A percentile compares a stretch with the other conserved stretches of the same genome.
Evolutionary conservation across 2,888 invertebrate species (phyloP).

Genomic region (Autographa gamma): DNA sequence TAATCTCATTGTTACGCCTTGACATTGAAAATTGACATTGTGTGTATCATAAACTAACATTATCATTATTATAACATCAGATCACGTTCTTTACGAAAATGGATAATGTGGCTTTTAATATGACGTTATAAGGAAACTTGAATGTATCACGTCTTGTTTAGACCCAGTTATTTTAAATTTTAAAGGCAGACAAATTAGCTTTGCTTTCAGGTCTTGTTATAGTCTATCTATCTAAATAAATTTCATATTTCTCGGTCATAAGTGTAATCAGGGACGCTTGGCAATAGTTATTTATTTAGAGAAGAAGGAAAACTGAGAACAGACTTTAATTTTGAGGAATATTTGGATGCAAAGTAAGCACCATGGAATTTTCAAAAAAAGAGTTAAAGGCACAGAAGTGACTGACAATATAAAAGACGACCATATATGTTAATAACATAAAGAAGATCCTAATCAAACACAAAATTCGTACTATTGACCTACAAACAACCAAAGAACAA

Average conservation of each 20-base stretch:
- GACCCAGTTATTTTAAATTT: constrained; percentile 19
- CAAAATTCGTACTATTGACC: not conserved
- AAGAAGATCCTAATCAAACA: not conserved
- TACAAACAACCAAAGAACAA: not conserved
- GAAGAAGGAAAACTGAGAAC: no score
- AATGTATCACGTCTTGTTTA: constrained; percentile 3
- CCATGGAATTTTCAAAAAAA: no score
- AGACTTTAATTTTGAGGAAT: no score
- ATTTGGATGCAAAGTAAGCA: no score
- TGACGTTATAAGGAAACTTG: constrained; percentile 43
- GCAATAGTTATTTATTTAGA: no score
- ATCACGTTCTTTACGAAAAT: constrained; percentile 71
- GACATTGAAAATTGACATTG: constrained; percentile 71
- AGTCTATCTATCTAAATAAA: no score
- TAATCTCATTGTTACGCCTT: constrained; percentile 53
- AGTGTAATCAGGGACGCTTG: no score
- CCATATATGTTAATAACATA: not conserved
- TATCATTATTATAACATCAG: constrained; percentile 70
- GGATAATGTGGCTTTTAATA: constrained; percentile 50
- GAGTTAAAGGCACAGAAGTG: no score
- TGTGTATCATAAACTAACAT: constrained; percentile 64
- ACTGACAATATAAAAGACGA: not conserved
- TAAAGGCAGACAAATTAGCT: not conserved
- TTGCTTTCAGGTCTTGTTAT: not conserved
- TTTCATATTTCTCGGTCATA: no score